These are phyloP conservation scores for Aphidius gifuensis DNA, from an alignment of 1,140 invertebrate genomes.

Conservation along the genomic window DNA sequence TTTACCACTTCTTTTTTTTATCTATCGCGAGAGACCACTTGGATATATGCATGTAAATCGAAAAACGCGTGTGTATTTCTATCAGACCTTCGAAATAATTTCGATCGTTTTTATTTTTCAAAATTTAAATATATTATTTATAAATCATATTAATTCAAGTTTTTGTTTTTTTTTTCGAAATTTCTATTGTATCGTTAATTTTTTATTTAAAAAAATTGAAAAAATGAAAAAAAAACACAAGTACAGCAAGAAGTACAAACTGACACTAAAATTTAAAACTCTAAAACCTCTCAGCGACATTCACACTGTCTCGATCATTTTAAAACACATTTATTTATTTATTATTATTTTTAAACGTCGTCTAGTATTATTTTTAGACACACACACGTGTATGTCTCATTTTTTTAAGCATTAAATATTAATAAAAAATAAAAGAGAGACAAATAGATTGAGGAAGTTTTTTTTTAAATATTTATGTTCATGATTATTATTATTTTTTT, in stretches of 20 bases:
- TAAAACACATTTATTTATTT: slow-evolving; percentile 3
- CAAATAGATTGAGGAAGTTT: slow-evolving; percentile 2
- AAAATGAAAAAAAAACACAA: background rate
- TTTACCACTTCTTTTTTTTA: slow-evolving; percentile 27
- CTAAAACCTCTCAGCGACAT: background rate
- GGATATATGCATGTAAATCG: too few relatives aligned
- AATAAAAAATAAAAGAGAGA: background rate
- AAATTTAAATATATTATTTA: too few relatives aligned
- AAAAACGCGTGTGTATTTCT: too few relatives aligned
- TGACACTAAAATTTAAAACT: background rate
- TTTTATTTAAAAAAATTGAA: too few relatives aligned
- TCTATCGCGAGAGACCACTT: too few relatives aligned
- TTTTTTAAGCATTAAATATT: background rate
- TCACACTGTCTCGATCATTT: background rate
- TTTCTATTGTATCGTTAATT: too few relatives aligned
- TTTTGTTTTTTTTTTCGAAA: too few relatives aligned
- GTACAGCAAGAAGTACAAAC: background rate
- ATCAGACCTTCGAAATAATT: too few relatives aligned
- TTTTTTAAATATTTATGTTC: background rate
- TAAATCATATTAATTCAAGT: too few relatives aligned
- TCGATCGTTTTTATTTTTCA: too few relatives aligned
- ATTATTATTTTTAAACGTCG: slow-evolving; percentile 17
- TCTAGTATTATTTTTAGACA: slow-evolving; percentile 16
- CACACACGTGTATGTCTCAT: slow-evolving; percentile 11
- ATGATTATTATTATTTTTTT: background rate